phyloP scores from a whole-genome alignment of 2,888 invertebrate genomes.

The Mythimna albipuncta region DNA sequence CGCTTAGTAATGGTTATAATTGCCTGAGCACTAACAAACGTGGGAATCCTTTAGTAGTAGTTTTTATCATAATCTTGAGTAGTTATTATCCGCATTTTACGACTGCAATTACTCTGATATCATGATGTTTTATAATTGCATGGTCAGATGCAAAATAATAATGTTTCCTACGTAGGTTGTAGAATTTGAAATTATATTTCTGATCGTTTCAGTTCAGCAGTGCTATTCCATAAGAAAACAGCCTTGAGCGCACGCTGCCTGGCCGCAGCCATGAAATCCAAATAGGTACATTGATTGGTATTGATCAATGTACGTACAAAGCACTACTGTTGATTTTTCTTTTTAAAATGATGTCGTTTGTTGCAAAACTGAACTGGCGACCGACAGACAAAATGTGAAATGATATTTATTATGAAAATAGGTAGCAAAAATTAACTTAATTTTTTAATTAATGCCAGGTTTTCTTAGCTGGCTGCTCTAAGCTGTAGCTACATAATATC shows the following conservation, averaged over 20 bases:
- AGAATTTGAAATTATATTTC: background rate
- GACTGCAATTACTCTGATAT: background rate
- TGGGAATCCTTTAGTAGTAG: slow-evolving; percentile 8
- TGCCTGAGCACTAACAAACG: background rate
- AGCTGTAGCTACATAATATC: background rate
- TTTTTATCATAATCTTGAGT: background rate
- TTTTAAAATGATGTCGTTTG: background rate
- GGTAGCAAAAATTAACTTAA: too few relatives aligned
- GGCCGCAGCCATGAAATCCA: too few relatives aligned
- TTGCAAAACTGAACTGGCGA: background rate
- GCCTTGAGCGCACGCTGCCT: too few relatives aligned
- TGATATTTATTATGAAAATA: too few relatives aligned
- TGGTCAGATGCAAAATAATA: background rate
- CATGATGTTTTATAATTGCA: background rate
- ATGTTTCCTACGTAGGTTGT: background rate
- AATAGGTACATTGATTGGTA: too few relatives aligned
- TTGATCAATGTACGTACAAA: too few relatives aligned
- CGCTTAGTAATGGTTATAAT: too few relatives aligned
- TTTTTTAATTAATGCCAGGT: too few relatives aligned
- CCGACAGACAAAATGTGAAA: background rate
- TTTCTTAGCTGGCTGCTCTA: too few relatives aligned
- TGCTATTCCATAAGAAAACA: too few relatives aligned
- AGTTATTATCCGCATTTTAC: slow-evolving; percentile 11
- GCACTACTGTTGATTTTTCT: background rate
- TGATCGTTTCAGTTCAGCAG: background rate